phyloP scores from a whole-genome alignment of 2,113 vertebrate species.

The Entomyzon cyanotis region DNA sequence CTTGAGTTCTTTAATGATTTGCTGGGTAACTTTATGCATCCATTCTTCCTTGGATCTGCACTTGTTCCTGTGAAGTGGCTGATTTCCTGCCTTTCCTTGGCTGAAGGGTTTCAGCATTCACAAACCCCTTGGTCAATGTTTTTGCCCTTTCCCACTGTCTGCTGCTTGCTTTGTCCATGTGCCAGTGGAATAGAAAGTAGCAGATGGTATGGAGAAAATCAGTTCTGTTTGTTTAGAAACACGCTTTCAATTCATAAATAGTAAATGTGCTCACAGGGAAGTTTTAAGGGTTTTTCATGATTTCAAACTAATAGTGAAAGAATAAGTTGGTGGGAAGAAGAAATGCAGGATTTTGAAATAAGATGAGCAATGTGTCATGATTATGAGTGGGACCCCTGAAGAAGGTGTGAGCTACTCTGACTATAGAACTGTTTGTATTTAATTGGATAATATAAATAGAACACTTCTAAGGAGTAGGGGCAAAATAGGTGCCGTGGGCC shows the following conservation, averaged over 20 bases:
- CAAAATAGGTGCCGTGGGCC: background rate
- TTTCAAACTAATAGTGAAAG: background rate
- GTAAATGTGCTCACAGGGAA: background rate
- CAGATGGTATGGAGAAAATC: conserved; percentile 26
- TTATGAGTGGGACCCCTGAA: background rate
- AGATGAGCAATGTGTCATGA: background rate
- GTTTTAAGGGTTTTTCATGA: background rate
- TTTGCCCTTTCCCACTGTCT: background rate
- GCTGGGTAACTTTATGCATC: background rate
- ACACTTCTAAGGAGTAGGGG: background rate
- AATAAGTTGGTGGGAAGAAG: background rate
- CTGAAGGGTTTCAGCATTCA: background rate
- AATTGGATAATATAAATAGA: background rate
- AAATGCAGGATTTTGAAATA: background rate
- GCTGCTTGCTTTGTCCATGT: background rate
- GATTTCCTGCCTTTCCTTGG: background rate
- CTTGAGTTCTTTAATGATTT: background rate
- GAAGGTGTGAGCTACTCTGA: background rate
- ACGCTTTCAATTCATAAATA: conserved; percentile 28
- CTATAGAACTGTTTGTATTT: background rate
- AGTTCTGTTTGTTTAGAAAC: conserved; percentile 51
- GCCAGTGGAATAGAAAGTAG: background rate
- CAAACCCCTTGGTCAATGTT: background rate
- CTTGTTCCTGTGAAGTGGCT: background rate
- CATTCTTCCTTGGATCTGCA: background rate